These are phyloP conservation scores for Taeniopygia guttata DNA, from an alignment of 2,797 vertebrate genomes.

Conservation along the genomic window DNA sequence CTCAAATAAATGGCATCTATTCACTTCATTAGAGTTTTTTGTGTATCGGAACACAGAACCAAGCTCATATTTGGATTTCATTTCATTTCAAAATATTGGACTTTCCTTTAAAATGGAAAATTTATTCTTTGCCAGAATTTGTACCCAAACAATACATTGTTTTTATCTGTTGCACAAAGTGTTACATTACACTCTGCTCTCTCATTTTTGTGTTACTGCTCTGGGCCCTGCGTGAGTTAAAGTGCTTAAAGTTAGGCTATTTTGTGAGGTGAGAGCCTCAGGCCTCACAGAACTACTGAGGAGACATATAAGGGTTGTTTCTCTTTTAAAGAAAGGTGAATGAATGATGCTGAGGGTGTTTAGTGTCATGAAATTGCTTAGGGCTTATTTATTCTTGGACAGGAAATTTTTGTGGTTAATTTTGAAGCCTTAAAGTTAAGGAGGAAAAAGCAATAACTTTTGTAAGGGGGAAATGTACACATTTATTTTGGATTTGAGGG, in stretches of 20 bases:
- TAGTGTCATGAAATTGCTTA: neutral
- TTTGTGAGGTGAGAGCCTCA: neutral
- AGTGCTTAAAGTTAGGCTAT: neutral
- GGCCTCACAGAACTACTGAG: neutral
- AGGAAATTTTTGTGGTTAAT: neutral
- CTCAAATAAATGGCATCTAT: neutral
- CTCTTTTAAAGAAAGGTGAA: neutral
- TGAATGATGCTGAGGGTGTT: neutral
- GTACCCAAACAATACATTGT: neutral
- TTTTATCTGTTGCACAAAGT: neutral
- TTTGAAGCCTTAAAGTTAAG: neutral
- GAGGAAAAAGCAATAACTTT: neutral
- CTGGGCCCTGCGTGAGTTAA: neutral
- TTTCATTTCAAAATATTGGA: neutral
- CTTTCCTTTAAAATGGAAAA: neutral
- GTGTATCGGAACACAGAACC: neutral
- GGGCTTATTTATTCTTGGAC: neutral
- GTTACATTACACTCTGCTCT: neutral
- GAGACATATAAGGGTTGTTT: neutral
- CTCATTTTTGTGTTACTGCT: neutral
- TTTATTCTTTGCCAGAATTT: neutral
- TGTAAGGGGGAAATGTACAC: neutral
- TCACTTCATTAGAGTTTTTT: neutral
- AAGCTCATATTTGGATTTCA: neutral
- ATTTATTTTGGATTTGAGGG: neutral